Conservation (phyloP, 2,888 invertebrate genomes). For the Epinotia demarniana region DNA sequence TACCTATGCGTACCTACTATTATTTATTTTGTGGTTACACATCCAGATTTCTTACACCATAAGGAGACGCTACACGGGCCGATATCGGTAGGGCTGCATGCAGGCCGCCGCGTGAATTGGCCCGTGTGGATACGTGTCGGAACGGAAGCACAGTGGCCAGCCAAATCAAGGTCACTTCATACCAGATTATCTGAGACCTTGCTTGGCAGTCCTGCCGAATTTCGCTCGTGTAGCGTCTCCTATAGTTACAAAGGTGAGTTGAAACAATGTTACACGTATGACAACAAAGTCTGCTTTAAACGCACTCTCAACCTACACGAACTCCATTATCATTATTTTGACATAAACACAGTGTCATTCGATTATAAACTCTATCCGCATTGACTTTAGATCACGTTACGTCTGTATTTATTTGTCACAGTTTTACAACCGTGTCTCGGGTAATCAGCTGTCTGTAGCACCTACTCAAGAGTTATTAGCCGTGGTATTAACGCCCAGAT, state of each 20-base stretch:
- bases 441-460: slow-evolving; percentile 21
- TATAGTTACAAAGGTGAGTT: not conserved
- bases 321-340: not conserved
- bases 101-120: too few relatives aligned
- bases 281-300: not conserved
- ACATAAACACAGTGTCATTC: not conserved
- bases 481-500: slow-evolving; percentile 6
- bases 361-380: not conserved
- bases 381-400: not conserved
- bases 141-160: too few relatives aligned
- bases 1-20: too few relatives aligned
- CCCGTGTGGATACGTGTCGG: too few relatives aligned
- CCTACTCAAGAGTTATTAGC: slow-evolving; percentile 20
- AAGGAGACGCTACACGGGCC: too few relatives aligned
- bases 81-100: too few relatives aligned
- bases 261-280: not conserved
- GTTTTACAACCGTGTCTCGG: not conserved
- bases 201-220: too few relatives aligned
- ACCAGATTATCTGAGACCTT: too few relatives aligned
- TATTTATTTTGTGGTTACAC: too few relatives aligned
- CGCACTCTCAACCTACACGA: not conserved
- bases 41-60: too few relatives aligned
- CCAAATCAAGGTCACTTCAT: too few relatives aligned
- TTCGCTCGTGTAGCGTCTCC: too few relatives aligned
- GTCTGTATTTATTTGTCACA: not conserved